Conservation (phyloP, 30 jellyfish, hydroid and myxozoan genomes). For the Hydractinia symbiolongicarpus region DNA sequence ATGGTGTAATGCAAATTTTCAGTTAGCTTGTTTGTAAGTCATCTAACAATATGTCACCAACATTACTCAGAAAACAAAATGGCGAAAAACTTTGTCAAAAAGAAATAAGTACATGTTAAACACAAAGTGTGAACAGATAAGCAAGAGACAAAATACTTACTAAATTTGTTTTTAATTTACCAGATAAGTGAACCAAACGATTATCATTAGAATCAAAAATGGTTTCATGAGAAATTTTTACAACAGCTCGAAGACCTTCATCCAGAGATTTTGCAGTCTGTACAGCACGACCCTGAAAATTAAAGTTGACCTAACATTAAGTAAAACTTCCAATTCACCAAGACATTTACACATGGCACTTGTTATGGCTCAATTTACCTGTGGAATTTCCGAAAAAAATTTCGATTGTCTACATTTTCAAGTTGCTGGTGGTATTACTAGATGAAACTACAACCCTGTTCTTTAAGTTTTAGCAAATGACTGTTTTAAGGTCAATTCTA, state of each 20-base stretch:
- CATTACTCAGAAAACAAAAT: no score
- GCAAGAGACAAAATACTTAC: conserved; percentile 28
- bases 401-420: no score
- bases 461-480: no score
- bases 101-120: background rate
- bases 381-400: no score
- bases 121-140: background rate
- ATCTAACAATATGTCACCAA: no score
- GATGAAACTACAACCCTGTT: no score
- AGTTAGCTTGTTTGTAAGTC: no score
- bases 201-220: conserved; percentile 54
- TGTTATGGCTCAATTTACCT: no score
- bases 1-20: no score
- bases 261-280: conserved; percentile 90
- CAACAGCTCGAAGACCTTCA: conserved; percentile 78
- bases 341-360: no score
- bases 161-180: conserved; percentile 58
- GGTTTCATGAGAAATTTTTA: conserved; percentile 40
- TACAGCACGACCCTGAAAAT: conserved; percentile 84
- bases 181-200: conserved; percentile 61
- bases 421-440: no score
- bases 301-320: background rate
- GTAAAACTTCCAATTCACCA: background rate
- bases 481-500: no score
- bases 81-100: background rate